Evolutionary conservation across 2,888 invertebrate species (phyloP).

Genomic region (Heteropelma amictum): DNA sequence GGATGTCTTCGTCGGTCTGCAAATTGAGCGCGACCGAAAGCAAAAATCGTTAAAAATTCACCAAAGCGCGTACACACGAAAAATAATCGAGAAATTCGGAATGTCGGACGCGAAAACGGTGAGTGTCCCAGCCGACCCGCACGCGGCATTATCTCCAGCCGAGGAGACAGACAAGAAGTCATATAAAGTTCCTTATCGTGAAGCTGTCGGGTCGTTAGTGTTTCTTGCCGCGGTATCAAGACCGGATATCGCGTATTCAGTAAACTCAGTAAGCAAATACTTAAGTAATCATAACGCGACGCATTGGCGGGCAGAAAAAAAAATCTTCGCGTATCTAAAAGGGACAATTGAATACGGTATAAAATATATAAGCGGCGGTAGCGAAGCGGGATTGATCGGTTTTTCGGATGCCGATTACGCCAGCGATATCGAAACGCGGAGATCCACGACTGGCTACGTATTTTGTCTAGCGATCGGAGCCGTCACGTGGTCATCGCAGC

Average conservation of each 20-base stretch:
- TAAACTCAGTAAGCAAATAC: slow-evolving; percentile 7
- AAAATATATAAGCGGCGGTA: neutral
- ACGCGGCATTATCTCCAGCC: neutral
- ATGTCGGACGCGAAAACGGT: neutral
- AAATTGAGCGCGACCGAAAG: neutral
- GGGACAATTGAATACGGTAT: slow-evolving; percentile 13
- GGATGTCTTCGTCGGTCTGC: slow-evolving; percentile 13
- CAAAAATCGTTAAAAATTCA: neutral
- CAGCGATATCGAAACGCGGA: neutral
- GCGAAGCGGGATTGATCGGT: neutral
- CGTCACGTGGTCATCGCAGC: neutral
- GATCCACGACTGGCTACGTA: neutral
- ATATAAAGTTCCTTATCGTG: neutral
- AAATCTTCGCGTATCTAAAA: slow-evolving; percentile 9
- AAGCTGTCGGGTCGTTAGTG: slow-evolving; percentile 23
- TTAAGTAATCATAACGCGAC: neutral
- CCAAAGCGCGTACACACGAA: slow-evolving; percentile 2
- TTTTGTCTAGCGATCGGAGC: neutral
- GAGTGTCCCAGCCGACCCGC: neutral
- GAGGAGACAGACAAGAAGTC: slow-evolving; percentile 1
- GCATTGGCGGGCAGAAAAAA: slow-evolving; percentile 22
- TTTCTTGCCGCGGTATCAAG: neutral
- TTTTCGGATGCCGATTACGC: neutral
- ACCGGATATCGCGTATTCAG: too few relatives aligned
- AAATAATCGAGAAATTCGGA: neutral